A percentile compares a stretch with the other conserved stretches of the same genome.
These are phyloP conservation scores for Bufo gargarizans DNA, from an alignment of 2,113 vertebrate species.

Conservation along the genomic window DNA sequence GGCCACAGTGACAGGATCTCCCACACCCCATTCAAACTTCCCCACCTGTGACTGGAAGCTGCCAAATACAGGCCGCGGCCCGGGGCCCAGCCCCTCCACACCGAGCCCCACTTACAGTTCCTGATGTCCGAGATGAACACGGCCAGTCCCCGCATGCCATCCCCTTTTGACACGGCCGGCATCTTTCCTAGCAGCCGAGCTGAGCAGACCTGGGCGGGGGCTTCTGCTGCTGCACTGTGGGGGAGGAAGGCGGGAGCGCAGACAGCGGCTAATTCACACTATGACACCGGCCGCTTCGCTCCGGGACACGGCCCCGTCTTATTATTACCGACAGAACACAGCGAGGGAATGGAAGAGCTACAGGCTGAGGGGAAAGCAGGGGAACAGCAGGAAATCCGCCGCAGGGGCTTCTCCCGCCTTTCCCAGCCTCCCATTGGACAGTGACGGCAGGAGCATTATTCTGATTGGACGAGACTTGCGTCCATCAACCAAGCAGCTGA, in stretches of 20 bases:
- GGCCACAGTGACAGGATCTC: background rate
- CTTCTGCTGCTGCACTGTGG: conserved; percentile 58
- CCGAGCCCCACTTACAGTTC: conserved; percentile 81
- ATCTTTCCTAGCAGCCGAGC: conserved; percentile 72
- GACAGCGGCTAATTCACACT: background rate
- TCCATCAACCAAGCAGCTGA: background rate
- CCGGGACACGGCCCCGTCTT: background rate
- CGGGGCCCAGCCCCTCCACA: background rate
- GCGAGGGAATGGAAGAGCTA: background rate
- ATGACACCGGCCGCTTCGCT: background rate
- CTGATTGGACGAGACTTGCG: background rate
- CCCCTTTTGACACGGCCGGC: conserved; percentile 94
- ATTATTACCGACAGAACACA: background rate
- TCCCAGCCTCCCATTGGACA: conserved; percentile 24
- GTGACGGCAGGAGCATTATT: background rate
- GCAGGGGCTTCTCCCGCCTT: conserved; percentile 44
- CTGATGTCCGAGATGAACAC: conserved; percentile 94
- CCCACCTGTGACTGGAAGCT: background rate
- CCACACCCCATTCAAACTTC: conserved; percentile 7
- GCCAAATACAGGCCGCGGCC: background rate
- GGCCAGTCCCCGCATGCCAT: conserved; percentile 92
- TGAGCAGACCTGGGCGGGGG: conserved; percentile 59
- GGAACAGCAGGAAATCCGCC: conserved; percentile 61
- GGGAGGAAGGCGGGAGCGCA: conserved; percentile 16
- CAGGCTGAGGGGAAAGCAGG: conserved; percentile 1